Percentiles rank a stretch among this genome's conserved stretches.
phyloP scores from a whole-genome alignment of 2,797 vertebrate species.

The Megalops cyprinoides region DNA sequence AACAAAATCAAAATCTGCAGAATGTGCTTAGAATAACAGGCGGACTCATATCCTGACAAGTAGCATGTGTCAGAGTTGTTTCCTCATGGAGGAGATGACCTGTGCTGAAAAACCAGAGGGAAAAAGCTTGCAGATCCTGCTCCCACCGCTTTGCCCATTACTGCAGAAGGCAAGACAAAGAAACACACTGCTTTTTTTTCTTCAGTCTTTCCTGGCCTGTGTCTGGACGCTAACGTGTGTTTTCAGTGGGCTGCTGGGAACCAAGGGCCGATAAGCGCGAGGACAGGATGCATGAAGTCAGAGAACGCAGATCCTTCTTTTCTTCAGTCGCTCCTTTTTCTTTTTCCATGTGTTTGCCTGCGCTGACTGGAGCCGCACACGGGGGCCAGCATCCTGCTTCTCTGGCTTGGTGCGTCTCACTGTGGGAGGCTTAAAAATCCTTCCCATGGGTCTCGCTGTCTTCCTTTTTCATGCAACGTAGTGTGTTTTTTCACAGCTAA shows the following conservation, averaged over 20 bases:
- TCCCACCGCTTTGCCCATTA: background rate
- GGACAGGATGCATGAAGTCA: slow-evolving; percentile 44
- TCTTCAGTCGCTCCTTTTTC: slow-evolving; percentile 31
- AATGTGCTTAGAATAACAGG: slow-evolving; percentile 9
- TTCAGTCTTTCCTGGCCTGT: slow-evolving; percentile 45
- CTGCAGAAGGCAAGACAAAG: slow-evolving; percentile 25
- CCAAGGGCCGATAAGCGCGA: slow-evolving; percentile 53
- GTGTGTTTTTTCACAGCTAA: slow-evolving; percentile 25
- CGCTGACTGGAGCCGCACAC: slow-evolving; percentile 9
- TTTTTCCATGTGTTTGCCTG: slow-evolving; percentile 38
- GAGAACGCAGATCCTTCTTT: slow-evolving; percentile 44
- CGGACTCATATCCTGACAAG: slow-evolving; percentile 34
- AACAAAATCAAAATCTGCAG: slow-evolving; percentile 7
- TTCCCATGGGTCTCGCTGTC: slow-evolving; percentile 30
- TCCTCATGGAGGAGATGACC: slow-evolving; percentile 34
- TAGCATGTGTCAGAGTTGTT: slow-evolving; percentile 35
- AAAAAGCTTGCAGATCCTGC: too few species aligned
- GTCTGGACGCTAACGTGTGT: slow-evolving; percentile 38
- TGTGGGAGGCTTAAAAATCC: background rate
- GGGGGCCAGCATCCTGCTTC: background rate
- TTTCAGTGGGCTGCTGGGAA: slow-evolving; percentile 43
- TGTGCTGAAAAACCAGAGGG: slow-evolving; percentile 25
- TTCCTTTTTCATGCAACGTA: slow-evolving; percentile 18
- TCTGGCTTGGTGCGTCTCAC: background rate
- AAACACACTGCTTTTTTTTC: background rate